Conservation (phyloP, 1,140 invertebrate genomes). For the Drosophila lini region DNA sequence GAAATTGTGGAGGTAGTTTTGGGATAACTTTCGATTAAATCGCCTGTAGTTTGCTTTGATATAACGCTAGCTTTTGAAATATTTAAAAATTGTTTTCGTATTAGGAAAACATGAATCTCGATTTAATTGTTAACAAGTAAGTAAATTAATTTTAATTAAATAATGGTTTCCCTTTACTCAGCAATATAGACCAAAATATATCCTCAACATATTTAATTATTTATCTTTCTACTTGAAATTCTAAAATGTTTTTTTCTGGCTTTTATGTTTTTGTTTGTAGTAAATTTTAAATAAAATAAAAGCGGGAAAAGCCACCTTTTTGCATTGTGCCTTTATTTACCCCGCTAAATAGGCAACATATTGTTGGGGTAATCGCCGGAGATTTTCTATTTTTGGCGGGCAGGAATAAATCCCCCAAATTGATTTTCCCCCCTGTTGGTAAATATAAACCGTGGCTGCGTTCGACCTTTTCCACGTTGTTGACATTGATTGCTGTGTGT, state of each 20-base stretch:
- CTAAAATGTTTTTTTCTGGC: not conserved
- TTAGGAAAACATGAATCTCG: not conserved
- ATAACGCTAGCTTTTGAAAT: not conserved
- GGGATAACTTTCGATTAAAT: not conserved
- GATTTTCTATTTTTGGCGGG: conserved; percentile 62
- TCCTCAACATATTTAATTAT: not conserved
- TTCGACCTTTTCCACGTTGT: conserved; percentile 39
- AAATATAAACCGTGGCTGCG: conserved; percentile 47
- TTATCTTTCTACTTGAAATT: not conserved
- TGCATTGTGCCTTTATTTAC: conserved; percentile 7
- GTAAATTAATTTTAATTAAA: not conserved
- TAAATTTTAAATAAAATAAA: not conserved
- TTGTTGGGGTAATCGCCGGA: conserved; percentile 58
- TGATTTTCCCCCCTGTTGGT: conserved; percentile 32
- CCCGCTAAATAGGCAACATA: conserved; percentile 62
- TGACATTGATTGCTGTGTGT: conserved; percentile 46
- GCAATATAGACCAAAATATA: not conserved
- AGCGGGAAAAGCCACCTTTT: not conserved
- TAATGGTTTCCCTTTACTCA: not conserved
- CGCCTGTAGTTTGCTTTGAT: not conserved
- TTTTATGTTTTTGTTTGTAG: not conserved
- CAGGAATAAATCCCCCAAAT: conserved; percentile 40
- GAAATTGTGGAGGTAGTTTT: not conserved
- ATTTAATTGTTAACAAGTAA: not conserved
- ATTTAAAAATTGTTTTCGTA: not conserved